Base-by-base conservation (phyloP, 2,888 invertebrate genomes). In the Acanthosepion lycidas region DNA sequence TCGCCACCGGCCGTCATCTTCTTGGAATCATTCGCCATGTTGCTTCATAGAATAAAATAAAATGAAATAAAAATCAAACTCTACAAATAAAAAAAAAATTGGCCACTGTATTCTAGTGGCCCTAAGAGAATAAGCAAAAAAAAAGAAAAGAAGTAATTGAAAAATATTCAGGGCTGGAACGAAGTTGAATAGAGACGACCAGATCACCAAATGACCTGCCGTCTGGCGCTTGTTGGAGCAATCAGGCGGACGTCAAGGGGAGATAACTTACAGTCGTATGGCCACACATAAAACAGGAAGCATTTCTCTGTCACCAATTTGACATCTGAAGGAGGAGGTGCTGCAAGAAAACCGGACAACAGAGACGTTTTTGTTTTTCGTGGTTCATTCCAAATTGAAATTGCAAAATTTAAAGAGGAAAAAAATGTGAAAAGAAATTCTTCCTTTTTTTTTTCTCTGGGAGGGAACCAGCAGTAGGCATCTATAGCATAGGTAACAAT, bases 311-410 rank as follows among this genome's bases (percentile, higher is more conserved):
- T 94, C 94, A 94, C 49, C 91, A 91, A 49, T 49, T 91, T 94
- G 94, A 91, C 94, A 94, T 91, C 94, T 51, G 91, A 51, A 5
- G 94, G 78, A 94, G 94, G 91, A 91, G 94, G 94, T 55, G 91
- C 94, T 94, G 78, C 94, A 91, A 91, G 78, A 91, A 23, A 91
- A 94, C 15, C 51, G 94, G 91, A 91, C 94, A 78, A 78, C 78
- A 78, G 8, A 78, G 15, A 78, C 78, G 78, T n/a, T 59, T 33
- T 59, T 59, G 78, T 78, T 78, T 78, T n/a, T 78, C n/a, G 78
- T 33, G 78, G 78, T 78, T 78, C 78, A 78, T 78, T 78, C 78
- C 78, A 15, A 3, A 12, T 78, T 28, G 28, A 78, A 28, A n/a
- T n/a, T 78, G n/a, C 6, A 78, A 78, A 28, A n/a, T 23, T 64